These are phyloP conservation scores for Balaenoptera acutorostrata DNA, from an alignment of 2,113 vertebrate species.

Conservation along the genomic window DNA sequence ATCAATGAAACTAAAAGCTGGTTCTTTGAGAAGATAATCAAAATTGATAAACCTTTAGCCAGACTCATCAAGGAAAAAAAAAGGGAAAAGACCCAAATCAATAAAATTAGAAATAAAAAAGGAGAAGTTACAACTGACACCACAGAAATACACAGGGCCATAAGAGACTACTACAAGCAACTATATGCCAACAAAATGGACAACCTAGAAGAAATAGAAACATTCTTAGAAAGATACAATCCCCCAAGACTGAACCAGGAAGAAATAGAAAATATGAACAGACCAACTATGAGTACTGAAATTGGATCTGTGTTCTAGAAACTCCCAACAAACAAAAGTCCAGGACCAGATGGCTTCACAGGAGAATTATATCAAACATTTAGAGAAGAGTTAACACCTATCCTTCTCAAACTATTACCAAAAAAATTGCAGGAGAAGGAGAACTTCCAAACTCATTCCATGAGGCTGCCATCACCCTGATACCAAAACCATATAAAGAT, in stretches of 20 bases:
- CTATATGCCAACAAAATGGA: background rate
- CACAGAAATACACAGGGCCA: background rate
- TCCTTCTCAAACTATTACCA: background rate
- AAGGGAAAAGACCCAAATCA: too few relatives aligned
- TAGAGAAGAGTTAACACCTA: background rate
- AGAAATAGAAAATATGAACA: background rate
- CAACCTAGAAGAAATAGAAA: background rate
- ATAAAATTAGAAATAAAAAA: too few relatives aligned
- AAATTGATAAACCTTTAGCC: too few relatives aligned
- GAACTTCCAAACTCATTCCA: background rate
- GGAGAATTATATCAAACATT: background rate
- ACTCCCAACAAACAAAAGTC: background rate
- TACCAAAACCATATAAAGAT: background rate
- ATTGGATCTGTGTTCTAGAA: background rate
- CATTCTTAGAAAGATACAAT: background rate
- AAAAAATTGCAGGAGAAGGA: background rate
- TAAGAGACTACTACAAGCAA: background rate
- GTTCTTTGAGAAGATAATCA: too few relatives aligned
- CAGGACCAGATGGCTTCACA: background rate
- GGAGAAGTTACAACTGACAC: too few relatives aligned
- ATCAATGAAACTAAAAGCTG: too few relatives aligned
- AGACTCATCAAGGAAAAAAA: too few relatives aligned
- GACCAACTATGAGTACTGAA: background rate
- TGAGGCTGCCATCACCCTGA: background rate
- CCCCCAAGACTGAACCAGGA: background rate